phyloP scores from a whole-genome alignment of 1,140 invertebrate species.

The Bombus fervidus region DNA sequence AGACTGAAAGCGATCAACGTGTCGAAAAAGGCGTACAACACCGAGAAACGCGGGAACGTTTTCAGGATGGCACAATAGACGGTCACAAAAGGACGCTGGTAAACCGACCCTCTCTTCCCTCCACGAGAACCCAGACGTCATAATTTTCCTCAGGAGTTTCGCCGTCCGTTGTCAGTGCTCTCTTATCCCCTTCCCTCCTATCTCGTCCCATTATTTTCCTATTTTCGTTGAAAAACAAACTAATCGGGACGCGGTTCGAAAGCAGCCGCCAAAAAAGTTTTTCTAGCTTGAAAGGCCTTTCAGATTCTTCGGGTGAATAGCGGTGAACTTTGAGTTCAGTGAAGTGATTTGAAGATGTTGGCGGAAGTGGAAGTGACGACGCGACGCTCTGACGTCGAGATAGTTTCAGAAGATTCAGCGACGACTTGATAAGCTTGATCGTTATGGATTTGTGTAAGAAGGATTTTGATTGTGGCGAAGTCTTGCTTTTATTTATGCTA shows the following conservation, averaged over 20 bases:
- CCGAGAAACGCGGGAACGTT: slow-evolving; percentile 37
- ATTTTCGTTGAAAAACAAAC: slow-evolving; percentile 38
- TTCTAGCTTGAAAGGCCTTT: neutral
- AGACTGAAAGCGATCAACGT: slow-evolving; percentile 56
- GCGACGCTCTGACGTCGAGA: neutral
- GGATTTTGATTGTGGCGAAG: too few species aligned
- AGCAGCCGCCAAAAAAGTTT: slow-evolving; percentile 17
- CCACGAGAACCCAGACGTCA: slow-evolving; percentile 36
- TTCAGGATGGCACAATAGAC: slow-evolving; percentile 54
- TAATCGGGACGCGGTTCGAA: neutral
- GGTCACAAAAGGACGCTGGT: slow-evolving; percentile 53
- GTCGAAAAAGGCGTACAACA: slow-evolving; percentile 16
- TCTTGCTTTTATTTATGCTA: too few species aligned
- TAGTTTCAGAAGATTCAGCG: neutral
- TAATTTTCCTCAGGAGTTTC: slow-evolving; percentile 55
- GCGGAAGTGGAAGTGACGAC: neutral
- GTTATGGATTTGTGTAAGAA: too few species aligned
- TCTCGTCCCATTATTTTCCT: neutral
- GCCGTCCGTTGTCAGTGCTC: neutral
- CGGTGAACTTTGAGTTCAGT: neutral
- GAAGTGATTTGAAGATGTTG: neutral
- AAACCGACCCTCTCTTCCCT: slow-evolving; percentile 15
- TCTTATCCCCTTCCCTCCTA: neutral
- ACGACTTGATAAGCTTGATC: neutral
- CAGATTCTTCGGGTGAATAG: neutral